Base-by-base conservation (phyloP, 2,113 vertebrate genomes). In the Oryzias javanicus region DNA sequence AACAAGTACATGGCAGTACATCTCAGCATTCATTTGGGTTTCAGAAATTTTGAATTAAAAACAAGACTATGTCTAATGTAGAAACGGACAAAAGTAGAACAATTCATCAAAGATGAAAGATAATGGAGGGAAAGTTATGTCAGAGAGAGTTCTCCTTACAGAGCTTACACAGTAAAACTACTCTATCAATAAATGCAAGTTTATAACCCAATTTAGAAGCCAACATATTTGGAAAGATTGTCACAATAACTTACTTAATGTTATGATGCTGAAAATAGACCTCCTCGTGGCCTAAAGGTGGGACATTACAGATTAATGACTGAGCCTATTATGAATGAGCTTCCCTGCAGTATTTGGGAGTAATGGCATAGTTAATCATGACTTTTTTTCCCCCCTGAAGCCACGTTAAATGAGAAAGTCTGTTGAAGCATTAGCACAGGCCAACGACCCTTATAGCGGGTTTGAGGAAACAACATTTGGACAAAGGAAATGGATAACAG, bases 261-360 rank as follows among this genome's bases (percentile, higher is more conserved):
- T 55, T 57, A 65, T 16, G 7, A 22, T 48, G 44, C 55, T 63
- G 64, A 70, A 86, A 84, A 80, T 78, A 83, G 64, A 35, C 35
- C 10, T 35, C 10, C 50, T n/a, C 15, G n/a, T 20, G 44, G 52
- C 67, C 62, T 62, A 49, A 42, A 49, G 68, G 58, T 45, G 54
- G 24, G 20, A 49, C 47, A 58, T 60, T 62, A 63, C 55, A 51
- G 64, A 80, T 72, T 58, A 69, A 81, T 49, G 63, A 35, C 49
- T 18, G 55, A 63, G 25, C 27, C 19, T 46, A 41, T 49, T 49
- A 61, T 76, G 51, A 80, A 78, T 69, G 52, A 60, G 52, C 55
- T 54, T 75, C 52, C 52, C 55, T 13, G 58, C 49, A 56, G 49
- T 60, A 62, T 40, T 49, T 62, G 55, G 27, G 49, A 50, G 64